phyloP scores from a whole-genome alignment of 1,140 invertebrate species.

The Argopecten irradians region DNA sequence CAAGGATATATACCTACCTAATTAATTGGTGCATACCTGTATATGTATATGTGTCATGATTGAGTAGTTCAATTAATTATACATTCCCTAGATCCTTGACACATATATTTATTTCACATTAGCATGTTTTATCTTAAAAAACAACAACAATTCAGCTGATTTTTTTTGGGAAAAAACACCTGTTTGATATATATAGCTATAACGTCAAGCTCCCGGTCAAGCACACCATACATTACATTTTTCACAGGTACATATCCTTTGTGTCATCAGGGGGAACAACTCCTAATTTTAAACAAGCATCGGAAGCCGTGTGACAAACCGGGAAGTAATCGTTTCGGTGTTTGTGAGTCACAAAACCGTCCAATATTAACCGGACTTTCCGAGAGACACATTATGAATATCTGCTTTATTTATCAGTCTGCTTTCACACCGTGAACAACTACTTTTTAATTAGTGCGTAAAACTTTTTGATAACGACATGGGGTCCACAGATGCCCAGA shows the following conservation, averaged over 20 bases:
- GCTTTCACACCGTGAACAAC: not conserved
- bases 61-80: too few species aligned
- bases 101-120: too few species aligned
- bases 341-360: not conserved
- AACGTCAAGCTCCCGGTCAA: not conserved
- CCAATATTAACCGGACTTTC: not conserved
- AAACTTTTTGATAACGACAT: not conserved
- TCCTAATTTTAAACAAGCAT: not conserved
- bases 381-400: not conserved
- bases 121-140: too few species aligned
- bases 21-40: too few species aligned
- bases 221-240: not conserved
- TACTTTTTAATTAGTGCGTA: not conserved
- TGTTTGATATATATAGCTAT: too few species aligned
- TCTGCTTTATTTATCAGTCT: not conserved
- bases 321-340: not conserved
- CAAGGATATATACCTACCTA: too few species aligned
- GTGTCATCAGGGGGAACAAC: slow-evolving; percentile 10
- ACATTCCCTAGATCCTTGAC: too few species aligned
- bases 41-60: too few species aligned
- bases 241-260: not conserved
- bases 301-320: not conserved
- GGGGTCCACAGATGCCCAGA: not conserved
- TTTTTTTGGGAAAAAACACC: too few species aligned
- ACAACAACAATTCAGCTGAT: too few species aligned